These are phyloP conservation scores for Argyresthia albistria DNA, from an alignment of 2,888 invertebrate genomes.

Conservation along the genomic window DNA sequence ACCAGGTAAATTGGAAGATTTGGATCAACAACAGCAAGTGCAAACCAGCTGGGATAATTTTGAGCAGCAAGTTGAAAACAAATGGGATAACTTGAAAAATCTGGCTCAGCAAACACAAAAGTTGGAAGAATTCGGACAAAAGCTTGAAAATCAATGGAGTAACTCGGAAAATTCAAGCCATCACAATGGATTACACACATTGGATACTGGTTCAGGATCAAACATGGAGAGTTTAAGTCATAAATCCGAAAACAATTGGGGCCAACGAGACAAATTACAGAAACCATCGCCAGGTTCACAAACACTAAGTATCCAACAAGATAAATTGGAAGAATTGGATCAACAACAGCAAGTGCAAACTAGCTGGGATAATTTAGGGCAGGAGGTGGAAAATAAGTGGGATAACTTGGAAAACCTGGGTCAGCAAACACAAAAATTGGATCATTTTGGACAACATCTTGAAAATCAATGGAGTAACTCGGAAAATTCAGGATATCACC, in stretches of 20 bases:
- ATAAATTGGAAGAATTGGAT: conserved; percentile 18
- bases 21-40: conserved; percentile 19
- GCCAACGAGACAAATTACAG: no score
- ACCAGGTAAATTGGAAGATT: conserved; percentile 16
- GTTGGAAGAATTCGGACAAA: conserved; percentile 21
- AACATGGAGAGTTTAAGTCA: no score
- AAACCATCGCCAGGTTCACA: conserved; percentile 29
- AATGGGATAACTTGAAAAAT: conserved; percentile 5
- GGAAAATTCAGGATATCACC: no score
- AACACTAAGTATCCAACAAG: conserved; percentile 21
- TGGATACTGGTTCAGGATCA: no score
- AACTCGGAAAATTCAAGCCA: no score
- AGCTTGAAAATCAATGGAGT: no score
- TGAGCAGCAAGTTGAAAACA: conserved; percentile 24
- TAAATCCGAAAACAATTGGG: no score
- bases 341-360: conserved; percentile 17
- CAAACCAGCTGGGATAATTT: conserved; percentile 17
- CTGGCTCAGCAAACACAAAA: conserved; percentile 16
- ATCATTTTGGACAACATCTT: no score
- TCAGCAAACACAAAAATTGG: conserved; percentile 17
- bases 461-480: no score
- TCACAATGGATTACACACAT: no score
- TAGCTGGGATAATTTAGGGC: conserved; percentile 21
- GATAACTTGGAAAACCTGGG: not conserved
- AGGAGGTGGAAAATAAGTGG: conserved; percentile 20